Evolutionary conservation across 2,797 vertebrate genomes (phyloP).

Genomic region (Enteromius viviparus): DNA sequence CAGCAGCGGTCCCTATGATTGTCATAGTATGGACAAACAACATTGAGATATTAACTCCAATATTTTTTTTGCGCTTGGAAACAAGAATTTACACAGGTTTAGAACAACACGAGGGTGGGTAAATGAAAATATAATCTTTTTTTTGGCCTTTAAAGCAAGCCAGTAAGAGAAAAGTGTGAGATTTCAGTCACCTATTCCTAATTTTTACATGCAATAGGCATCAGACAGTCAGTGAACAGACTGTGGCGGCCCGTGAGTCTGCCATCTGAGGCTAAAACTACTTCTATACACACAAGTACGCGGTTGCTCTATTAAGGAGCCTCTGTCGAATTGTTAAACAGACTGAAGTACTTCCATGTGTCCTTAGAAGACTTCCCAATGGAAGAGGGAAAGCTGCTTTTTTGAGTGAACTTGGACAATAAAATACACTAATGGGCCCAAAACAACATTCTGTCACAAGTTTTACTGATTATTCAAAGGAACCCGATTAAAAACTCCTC

Average conservation of each 20-base stretch:
- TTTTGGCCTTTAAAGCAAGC: neutral
- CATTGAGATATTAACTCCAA: neutral
- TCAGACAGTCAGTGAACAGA: neutral
- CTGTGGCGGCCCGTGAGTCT: neutral
- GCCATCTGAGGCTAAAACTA: constrained; percentile 13
- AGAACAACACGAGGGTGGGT: neutral
- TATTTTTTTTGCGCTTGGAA: neutral
- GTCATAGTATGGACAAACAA: neutral
- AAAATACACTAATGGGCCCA: neutral
- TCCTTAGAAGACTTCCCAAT: constrained; percentile 6
- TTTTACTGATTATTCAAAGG: neutral
- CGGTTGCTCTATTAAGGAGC: constrained; percentile 46
- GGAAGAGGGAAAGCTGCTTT: constrained; percentile 17
- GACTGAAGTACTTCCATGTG: constrained; percentile 58
- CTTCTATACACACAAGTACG: constrained; percentile 16
- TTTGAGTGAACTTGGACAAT: neutral
- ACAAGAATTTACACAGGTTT: neutral
- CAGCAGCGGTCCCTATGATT: neutral
- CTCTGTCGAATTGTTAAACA: constrained; percentile 48
- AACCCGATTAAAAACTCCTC: neutral
- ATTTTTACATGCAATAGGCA: neutral
- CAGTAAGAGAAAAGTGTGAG: neutral
- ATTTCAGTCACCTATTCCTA: neutral
- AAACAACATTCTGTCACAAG: neutral
- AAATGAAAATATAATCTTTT: neutral